Evolutionary conservation across 2,888 invertebrate genomes (phyloP).

Genomic region (Andrena chrysosceles): DNA sequence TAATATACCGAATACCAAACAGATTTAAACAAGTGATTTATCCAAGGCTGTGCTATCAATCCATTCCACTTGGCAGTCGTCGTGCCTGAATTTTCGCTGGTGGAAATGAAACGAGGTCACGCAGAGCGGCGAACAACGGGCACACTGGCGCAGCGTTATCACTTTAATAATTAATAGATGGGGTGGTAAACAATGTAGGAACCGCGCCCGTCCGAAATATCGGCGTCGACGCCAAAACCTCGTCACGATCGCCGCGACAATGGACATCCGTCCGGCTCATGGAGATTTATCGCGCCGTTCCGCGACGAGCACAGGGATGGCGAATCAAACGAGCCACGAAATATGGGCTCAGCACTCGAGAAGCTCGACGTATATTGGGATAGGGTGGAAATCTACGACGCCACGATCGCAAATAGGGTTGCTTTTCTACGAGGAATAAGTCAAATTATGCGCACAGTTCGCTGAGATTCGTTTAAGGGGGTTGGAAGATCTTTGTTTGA

Average conservation of each 20-base stretch:
- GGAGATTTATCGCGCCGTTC: conserved; percentile 53
- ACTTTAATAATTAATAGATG: conserved; percentile 53
- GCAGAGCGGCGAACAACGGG: background rate
- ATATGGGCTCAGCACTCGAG: conserved; percentile 33
- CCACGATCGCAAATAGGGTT: background rate
- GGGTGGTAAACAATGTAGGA: conserved; percentile 38
- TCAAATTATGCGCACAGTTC: background rate
- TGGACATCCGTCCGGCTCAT: conserved; percentile 48
- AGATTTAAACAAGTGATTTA: background rate
- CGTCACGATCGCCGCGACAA: conserved; percentile 54
- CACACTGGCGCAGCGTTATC: conserved; percentile 21
- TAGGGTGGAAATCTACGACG: conserved; percentile 6
- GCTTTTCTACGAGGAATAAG: background rate
- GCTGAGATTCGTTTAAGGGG: too few relatives aligned
- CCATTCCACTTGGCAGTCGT: background rate
- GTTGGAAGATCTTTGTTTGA: too few relatives aligned
- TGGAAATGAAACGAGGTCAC: background rate
- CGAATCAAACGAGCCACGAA: conserved; percentile 50
- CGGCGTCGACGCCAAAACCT: conserved; percentile 53
- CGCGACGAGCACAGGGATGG: conserved; percentile 22
- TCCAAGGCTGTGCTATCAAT: background rate
- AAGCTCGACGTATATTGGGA: conserved; percentile 5
- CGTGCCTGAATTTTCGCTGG: background rate
- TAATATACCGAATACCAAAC: background rate
- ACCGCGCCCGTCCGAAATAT: conserved; percentile 45